Percentiles rank a stretch among this genome's conserved stretches.
Conservation (phyloP, 2,113 vertebrate genomes). For the Osmerus mordax region DNA sequence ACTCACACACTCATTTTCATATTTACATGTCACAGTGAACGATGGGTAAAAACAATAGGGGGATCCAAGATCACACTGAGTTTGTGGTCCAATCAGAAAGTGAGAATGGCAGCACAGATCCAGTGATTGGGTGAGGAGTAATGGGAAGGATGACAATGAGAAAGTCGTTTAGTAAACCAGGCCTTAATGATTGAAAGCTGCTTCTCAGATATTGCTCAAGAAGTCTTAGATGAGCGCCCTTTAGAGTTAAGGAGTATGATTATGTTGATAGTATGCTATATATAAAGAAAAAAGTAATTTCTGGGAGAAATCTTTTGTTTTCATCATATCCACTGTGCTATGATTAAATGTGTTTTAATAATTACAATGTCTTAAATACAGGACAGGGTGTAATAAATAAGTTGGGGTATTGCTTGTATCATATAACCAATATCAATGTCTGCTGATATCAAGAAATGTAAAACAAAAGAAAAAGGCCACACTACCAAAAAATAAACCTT, state of each 20-base stretch:
- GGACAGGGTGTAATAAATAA: constrained; percentile 46
- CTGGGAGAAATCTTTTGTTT: constrained; percentile 5
- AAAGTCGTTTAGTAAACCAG: constrained; percentile 53
- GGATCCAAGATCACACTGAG: constrained; percentile 46
- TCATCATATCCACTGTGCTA: constrained; percentile 59
- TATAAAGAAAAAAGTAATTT: constrained; percentile 43
- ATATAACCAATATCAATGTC: constrained; percentile 53
- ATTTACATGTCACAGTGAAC: constrained; percentile 79
- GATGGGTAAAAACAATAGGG: constrained; percentile 56
- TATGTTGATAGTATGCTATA: constrained; percentile 19
- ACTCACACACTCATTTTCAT: constrained; percentile 64
- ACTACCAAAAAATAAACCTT: constrained; percentile 64
- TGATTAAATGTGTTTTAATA: constrained; percentile 54
- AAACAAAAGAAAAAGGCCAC: constrained; percentile 65
- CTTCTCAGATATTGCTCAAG: constrained; percentile 12
- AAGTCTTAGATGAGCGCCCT: constrained; percentile 24
- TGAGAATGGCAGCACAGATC: constrained; percentile 56
- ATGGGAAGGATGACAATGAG: constrained; percentile 56
- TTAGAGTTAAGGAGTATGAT: constrained; percentile 41
- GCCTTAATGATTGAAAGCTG: constrained; percentile 46
- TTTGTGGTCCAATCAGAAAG: constrained; percentile 48
- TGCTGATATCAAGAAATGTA: constrained; percentile 51
- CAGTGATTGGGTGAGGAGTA: constrained; percentile 42
- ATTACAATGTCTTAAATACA: constrained; percentile 56
- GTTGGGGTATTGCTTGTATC: constrained; percentile 68